Evolutionary conservation across 2,888 invertebrate species (phyloP).

Genomic region (Pollenia amentaria): DNA sequence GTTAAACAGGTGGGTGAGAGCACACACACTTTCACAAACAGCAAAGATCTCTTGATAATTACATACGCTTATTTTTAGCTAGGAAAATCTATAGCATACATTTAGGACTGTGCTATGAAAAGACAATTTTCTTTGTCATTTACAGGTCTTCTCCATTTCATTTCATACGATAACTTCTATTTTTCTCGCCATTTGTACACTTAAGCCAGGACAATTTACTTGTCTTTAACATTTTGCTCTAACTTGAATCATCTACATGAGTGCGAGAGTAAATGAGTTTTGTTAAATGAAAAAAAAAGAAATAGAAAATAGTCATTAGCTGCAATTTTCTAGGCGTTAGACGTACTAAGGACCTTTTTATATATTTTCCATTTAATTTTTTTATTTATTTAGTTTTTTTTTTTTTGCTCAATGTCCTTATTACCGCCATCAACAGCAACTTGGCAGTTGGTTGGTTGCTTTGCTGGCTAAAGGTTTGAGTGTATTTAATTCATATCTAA

Average conservation of each 20-base stretch:
- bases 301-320: constrained; percentile 65
- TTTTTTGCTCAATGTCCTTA: constrained; percentile 44
- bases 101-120: constrained; percentile 43
- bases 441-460: constrained; percentile 18
- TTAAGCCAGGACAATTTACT: constrained; percentile 69
- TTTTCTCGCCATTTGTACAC: constrained; percentile 20
- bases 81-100: constrained; percentile 54
- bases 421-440: constrained; percentile 41
- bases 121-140: constrained; percentile 70
- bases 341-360: constrained; percentile 65
- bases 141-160: constrained; percentile 60
- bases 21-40: not conserved
- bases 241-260: constrained; percentile 36
- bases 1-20: constrained; percentile 73
- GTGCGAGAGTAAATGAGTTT: constrained; percentile 53
- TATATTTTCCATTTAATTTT: constrained; percentile 54
- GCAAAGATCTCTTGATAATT: not conserved
- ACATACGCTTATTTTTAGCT: not conserved
- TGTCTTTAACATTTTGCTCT: constrained; percentile 48
- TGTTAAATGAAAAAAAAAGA: constrained; percentile 9
- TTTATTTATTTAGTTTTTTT: not conserved
- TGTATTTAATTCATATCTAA: constrained; percentile 76
- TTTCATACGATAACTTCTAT: constrained; percentile 45
- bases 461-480: constrained; percentile 50
- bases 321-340: constrained; percentile 76